These are phyloP conservation scores for Protaetia brevitarsis DNA, from an alignment of 1,140 invertebrate genomes.

Conservation along the genomic window DNA sequence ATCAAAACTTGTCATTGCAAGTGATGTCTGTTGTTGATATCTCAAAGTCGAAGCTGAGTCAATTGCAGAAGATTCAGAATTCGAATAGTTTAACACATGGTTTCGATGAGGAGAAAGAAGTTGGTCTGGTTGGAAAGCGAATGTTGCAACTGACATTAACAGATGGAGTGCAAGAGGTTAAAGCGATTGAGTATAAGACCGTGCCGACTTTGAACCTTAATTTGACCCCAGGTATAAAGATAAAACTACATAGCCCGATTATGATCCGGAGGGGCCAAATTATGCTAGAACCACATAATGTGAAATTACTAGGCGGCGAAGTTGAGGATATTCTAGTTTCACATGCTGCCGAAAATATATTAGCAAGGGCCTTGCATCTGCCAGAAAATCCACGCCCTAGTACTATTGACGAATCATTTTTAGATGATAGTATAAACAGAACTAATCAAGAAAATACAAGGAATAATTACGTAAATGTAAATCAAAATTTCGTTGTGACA, in stretches of 20 bases:
- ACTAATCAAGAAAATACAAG: neutral
- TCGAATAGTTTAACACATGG: conserved; percentile 54
- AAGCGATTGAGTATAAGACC: conserved; percentile 70
- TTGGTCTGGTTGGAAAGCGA: conserved; percentile 52
- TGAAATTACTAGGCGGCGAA: conserved; percentile 71
- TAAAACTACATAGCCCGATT: conserved; percentile 62
- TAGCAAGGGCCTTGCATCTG: conserved; percentile 57
- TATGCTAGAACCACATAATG: conserved; percentile 61
- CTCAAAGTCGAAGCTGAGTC: conserved; percentile 59
- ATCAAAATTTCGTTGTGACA: neutral
- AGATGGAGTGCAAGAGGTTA: conserved; percentile 69
- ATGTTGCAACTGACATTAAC: conserved; percentile 73
- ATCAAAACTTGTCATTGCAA: conserved; percentile 59
- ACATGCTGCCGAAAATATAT: conserved; percentile 61
- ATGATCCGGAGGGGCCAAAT: conserved; percentile 68
- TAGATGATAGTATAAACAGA: conserved; percentile 17
- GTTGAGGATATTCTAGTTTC: conserved; percentile 60
- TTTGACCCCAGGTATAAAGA: conserved; percentile 64
- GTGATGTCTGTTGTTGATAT: conserved; percentile 43
- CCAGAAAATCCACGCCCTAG: conserved; percentile 52
- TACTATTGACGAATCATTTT: conserved; percentile 36
- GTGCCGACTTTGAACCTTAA: conserved; percentile 60
- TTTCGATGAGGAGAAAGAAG: conserved; percentile 51
- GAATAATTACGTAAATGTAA: neutral
- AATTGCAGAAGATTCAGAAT: conserved; percentile 61